Base-by-base conservation (phyloP, 2,113 vertebrate species). In the Perccottus glenii region DNA sequence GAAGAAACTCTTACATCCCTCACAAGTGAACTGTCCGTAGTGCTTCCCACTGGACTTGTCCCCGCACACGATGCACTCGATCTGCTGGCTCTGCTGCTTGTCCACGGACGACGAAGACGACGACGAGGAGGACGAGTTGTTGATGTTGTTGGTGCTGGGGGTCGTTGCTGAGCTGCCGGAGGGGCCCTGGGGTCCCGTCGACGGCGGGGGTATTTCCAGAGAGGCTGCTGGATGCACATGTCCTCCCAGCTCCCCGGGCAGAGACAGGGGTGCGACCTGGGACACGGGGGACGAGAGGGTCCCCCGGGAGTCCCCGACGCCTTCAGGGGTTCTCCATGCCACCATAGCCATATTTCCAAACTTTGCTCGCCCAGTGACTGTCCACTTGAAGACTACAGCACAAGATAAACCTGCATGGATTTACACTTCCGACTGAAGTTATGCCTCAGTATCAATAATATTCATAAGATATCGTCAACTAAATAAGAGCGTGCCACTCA, bases 41-140 rank as follows among this genome's bases (percentile, higher is more conserved):
- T 98, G 96, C 79, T 98, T 98, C 70, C 96, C 96, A 88, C 96
- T 98, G 73, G 96, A 97, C 78, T 98, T 98, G 87, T 98, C 96
- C 85, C 95, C 96, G 87, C 96, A 98, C 70, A 98, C 96, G 89
- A 95, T 95, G 84, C 96, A 98, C 84, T 97, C 96, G 80, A 98
- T 95, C 85, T 96, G 95, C 86, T 95, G 95, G 88, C 93, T 94
- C 81, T 96, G 95, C 75, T 96, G 95, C 67, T 96, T 94, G 80
- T 96, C 95, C 82, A 92, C 92, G 82, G 94, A 94, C 19, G 85
- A 87, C 14, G 88, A 88, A 5, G 88, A 90, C 40, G 88, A 88
- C 0, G 88, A 88, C 4, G 88, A 88, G 0, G 88, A 88, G 10
- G 85, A 75, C 3, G 67, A 90, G 62, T 72, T 88, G 11, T 88